Conservation (phyloP, 2,797 vertebrate genomes). For the Ataeniobius toweri region DNA sequence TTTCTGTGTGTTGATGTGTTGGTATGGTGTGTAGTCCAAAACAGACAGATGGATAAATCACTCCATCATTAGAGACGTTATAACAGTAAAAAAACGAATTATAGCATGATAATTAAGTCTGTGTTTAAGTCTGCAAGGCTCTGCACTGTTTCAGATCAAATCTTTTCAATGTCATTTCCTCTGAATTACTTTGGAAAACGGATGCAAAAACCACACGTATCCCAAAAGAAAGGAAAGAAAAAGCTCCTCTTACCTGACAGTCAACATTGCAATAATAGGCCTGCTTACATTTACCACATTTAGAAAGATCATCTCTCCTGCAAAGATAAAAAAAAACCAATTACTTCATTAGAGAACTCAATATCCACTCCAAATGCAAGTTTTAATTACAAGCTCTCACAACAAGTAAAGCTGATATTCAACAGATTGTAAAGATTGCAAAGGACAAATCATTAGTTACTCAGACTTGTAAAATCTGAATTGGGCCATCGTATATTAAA, state of each 20-base stretch:
- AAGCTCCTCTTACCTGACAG: constrained; percentile 87
- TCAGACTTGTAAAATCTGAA: background rate
- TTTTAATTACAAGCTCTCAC: background rate
- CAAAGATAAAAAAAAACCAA: constrained; percentile 36
- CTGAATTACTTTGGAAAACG: background rate
- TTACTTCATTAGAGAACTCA: background rate
- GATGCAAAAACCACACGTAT: background rate
- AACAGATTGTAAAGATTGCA: background rate
- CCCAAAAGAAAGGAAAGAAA: constrained; percentile 8
- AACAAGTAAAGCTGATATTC: background rate
- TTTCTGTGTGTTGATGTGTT: background rate
- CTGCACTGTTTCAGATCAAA: background rate
- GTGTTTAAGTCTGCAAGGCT: background rate
- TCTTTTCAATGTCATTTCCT: background rate
- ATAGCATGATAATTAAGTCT: background rate
- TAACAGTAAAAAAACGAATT: background rate
- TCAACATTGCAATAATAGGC: constrained; percentile 95
- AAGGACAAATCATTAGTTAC: background rate
- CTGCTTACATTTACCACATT: constrained; percentile 97
- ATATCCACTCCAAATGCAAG: background rate
- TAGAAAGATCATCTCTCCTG: constrained; percentile 95
- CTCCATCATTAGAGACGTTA: background rate
- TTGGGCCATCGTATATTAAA: background rate
- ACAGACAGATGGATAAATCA: background rate
- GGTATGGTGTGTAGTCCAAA: background rate